Percentiles rank a stretch among this genome's conserved stretches.
phyloP scores from a whole-genome alignment of 1,140 invertebrate species.

The Cydia fagiglandana region DNA sequence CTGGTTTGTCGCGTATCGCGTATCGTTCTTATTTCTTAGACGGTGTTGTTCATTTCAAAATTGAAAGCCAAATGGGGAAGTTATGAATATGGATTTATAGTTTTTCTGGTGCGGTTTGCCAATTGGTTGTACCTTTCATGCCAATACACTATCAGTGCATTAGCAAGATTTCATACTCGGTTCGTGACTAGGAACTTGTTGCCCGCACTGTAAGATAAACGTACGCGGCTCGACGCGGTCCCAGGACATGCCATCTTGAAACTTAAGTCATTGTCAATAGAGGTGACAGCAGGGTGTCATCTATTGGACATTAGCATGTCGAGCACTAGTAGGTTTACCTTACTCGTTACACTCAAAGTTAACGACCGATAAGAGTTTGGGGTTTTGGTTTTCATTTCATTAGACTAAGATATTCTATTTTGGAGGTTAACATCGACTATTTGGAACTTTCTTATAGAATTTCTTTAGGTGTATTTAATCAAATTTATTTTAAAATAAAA shows the following conservation, averaged over 20 bases:
- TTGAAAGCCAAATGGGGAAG: not conserved
- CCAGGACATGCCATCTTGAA: too few species aligned
- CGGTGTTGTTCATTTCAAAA: not conserved
- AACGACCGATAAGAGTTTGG: not conserved
- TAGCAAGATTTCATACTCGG: not conserved
- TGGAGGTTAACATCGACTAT: too few species aligned
- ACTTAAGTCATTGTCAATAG: too few species aligned
- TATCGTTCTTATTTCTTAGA: not conserved
- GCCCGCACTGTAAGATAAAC: too few species aligned
- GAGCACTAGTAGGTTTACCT: too few species aligned
- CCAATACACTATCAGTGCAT: not conserved
- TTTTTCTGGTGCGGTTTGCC: not conserved
- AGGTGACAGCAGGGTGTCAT: too few species aligned
- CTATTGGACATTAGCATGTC: too few species aligned
- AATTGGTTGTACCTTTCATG: not conserved
- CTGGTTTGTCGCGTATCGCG: not conserved
- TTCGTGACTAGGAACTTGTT: not conserved
- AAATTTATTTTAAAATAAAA: too few species aligned
- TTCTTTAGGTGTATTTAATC: too few species aligned
- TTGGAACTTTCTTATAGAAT: too few species aligned
- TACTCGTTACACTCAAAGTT: too few species aligned
- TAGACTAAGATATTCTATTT: not conserved
- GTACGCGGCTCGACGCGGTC: too few species aligned
- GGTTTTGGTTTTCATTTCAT: not conserved
- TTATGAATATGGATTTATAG: not conserved